Base-by-base conservation (phyloP, 2,888 invertebrate genomes). In the Lepidocyrtinus sp. region DNA sequence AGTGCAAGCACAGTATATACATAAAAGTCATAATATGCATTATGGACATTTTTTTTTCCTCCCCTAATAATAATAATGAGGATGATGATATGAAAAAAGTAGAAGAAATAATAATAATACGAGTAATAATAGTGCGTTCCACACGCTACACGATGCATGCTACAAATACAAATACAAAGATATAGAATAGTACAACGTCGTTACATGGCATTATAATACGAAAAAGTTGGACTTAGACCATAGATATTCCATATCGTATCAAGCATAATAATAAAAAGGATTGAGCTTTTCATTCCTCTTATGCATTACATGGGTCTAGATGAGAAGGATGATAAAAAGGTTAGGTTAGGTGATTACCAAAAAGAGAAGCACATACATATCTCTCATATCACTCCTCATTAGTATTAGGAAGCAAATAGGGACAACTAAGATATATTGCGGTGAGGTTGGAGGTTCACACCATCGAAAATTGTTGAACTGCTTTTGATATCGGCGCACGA, bases 11-110 rank as follows among this genome's bases (percentile, higher is more conserved):
- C 61, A 61, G 12, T 62, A 25, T 9, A 45, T 15, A 63, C 15
- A 69, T 74, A 61, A 17, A n/a, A 50, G 68, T 36, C 67, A 61
- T 61, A 69, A 77, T 77, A 76, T 63, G 27, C 67, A 73, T 50
- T 25, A 68, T 68, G 73, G 78, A 65, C 78, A 78, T 72, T 78
- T 72, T 72, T 72, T 72, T 71, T 68, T 24, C 46, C 26, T 61
- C 67, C 62, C 73, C 68, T 73, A 78, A 78, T 78, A 78, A 78
- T 77, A 71, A 71, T 64, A 76, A 70, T 75, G 62, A 75, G 70
- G 36, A 36, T 36, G 36, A 36, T 36, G 36, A 36, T 36, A 73
- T 73, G 73, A 68, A 73, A 78, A 67, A 73, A 73, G 78, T 78
- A 62, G 78, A 17, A 78, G 73, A 50, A 78, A 67, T 73, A 55